phyloP scores from a whole-genome alignment of 1,140 invertebrate species.

The Stegodyphus mimosarum region DNA sequence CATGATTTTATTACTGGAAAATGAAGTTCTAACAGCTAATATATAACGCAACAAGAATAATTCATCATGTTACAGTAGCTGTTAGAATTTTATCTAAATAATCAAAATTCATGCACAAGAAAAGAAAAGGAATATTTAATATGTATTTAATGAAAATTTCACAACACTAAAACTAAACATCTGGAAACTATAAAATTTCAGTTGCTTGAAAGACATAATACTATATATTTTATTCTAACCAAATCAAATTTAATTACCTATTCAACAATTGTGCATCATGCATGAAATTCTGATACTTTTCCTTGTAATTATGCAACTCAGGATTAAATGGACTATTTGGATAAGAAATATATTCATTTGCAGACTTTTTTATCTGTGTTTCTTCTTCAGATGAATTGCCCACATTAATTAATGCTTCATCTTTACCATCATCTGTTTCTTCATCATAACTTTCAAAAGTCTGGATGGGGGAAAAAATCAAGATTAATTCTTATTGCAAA shows the following conservation, averaged over 20 bases:
- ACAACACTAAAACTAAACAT: neutral
- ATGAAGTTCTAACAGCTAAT: no score
- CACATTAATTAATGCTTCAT: neutral
- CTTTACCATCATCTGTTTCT: conserved; percentile 28
- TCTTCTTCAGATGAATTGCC: conserved; percentile 28
- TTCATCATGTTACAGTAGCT: no score
- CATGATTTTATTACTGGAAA: no score
- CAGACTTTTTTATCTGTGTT: neutral
- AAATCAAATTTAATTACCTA: neutral
- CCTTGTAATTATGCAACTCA: neutral
- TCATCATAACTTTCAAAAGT: conserved; percentile 58
- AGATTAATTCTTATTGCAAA: no score
- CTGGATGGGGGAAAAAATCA: neutral
- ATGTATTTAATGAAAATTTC: neutral
- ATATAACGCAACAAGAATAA: no score
- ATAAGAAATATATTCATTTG: neutral
- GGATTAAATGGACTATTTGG: neutral
- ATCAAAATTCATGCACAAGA: no score
- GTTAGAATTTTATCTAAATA: no score
- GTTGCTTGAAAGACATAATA: neutral
- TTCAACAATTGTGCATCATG: neutral
- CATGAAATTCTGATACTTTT: neutral
- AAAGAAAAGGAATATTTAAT: neutral
- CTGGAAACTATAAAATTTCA: neutral
- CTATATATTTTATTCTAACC: neutral